Evolutionary conservation across 2,888 invertebrate genomes (phyloP).

Genomic region (Habrosyne pyritoides): DNA sequence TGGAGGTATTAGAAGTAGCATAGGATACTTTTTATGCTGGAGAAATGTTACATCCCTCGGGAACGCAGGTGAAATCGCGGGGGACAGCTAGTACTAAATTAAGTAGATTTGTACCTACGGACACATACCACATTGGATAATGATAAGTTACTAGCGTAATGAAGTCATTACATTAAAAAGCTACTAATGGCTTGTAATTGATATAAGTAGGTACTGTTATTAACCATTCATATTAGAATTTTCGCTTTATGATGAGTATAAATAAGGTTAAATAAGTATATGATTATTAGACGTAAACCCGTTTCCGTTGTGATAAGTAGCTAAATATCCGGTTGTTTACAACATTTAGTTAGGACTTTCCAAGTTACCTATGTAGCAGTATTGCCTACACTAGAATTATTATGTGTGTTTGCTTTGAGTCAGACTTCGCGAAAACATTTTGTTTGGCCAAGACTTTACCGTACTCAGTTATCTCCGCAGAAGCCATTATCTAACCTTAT

Average conservation of each 20-base stretch:
- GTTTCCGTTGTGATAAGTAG: slow-evolving; percentile 53
- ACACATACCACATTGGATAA: background rate
- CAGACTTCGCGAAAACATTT: slow-evolving; percentile 75
- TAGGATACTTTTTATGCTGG: no score
- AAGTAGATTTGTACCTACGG: no score
- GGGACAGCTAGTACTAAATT: no score
- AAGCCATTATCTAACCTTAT: slow-evolving; percentile 76
- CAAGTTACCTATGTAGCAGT: slow-evolving; percentile 45
- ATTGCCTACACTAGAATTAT: slow-evolving; percentile 32
- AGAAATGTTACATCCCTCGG: no score
- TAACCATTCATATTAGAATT: background rate
- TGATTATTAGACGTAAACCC: slow-evolving; percentile 19
- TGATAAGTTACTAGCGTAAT: background rate
- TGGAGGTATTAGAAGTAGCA: no score
- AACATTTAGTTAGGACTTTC: slow-evolving; percentile 39
- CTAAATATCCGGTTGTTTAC: slow-evolving; percentile 68
- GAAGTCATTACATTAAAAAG: background rate
- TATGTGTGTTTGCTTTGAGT: slow-evolving; percentile 64
- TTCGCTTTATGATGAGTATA: background rate
- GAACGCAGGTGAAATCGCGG: no score
- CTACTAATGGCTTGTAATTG: no score
- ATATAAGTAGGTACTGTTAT: background rate
- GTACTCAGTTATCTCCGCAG: slow-evolving; percentile 62
- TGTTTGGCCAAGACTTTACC: slow-evolving; percentile 69
- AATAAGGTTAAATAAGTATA: background rate